Evolutionary conservation across 2,888 invertebrate species (phyloP).

Genomic region (Eretmocerus hayati): DNA sequence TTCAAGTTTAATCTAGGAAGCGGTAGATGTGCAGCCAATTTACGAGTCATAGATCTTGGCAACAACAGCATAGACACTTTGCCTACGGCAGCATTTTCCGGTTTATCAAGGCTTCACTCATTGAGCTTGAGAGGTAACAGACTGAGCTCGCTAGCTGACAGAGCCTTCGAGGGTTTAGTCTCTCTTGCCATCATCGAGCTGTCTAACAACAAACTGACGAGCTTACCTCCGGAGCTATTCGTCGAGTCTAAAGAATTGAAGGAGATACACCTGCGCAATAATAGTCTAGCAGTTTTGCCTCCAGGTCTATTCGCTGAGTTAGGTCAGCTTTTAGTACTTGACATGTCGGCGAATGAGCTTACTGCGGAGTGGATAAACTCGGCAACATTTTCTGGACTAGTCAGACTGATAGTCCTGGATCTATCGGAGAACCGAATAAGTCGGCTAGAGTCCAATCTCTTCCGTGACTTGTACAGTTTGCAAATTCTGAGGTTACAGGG

Average conservation of each 20-base stretch:
- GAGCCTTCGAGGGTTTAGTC: slow-evolving; percentile 68
- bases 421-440: slow-evolving; percentile 69
- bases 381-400: slow-evolving; percentile 70
- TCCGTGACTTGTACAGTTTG: slow-evolving; percentile 70
- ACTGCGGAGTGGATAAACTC: slow-evolving; percentile 78
- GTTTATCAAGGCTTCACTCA: slow-evolving; percentile 63
- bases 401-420: slow-evolving; percentile 69
- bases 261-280: slow-evolving; percentile 76
- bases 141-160: slow-evolving; percentile 67
- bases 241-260: slow-evolving; percentile 69
- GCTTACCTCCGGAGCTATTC: slow-evolving; percentile 76
- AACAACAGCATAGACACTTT: slow-evolving; percentile 71
- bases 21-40: slow-evolving; percentile 64
- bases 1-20: slow-evolving; percentile 63
- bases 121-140: slow-evolving; percentile 72
- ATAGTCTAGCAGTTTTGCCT: slow-evolving; percentile 72
- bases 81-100: slow-evolving; percentile 65
- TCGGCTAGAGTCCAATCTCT: slow-evolving; percentile 68
- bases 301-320: slow-evolving; percentile 73
- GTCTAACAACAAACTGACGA: slow-evolving; percentile 72
- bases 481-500: slow-evolving; percentile 75
- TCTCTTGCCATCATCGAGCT: slow-evolving; percentile 68
- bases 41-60: slow-evolving; percentile 67
- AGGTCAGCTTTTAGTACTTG: slow-evolving; percentile 66
- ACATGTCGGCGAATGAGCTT: slow-evolving; percentile 72